A percentile compares a stretch with the other conserved stretches of the same genome.
Conservation (phyloP, 2,888 invertebrate species). For the Emmelina monodactyla region DNA sequence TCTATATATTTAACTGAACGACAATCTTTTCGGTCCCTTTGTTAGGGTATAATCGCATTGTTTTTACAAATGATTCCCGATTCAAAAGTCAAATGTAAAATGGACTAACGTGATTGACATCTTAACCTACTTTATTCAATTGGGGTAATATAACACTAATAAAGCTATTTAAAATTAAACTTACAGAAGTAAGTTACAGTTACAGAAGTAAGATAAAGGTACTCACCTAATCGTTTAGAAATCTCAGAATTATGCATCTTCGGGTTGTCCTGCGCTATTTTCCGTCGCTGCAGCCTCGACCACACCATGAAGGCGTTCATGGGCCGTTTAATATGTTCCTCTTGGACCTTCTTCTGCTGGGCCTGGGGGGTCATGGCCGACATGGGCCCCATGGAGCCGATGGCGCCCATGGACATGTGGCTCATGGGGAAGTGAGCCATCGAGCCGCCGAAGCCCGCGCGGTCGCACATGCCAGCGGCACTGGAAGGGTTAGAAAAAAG, state of each 20-base stretch:
- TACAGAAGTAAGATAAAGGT: too few species aligned
- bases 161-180: too few species aligned
- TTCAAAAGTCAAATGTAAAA: too few species aligned
- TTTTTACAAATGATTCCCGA: too few species aligned
- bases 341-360: conserved; percentile 68
- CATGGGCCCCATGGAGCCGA: conserved; percentile 62
- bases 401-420: conserved; percentile 64
- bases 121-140: too few species aligned
- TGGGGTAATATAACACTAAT: too few species aligned
- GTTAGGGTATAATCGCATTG: too few species aligned
- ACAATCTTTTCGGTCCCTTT: too few species aligned
- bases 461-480: conserved; percentile 79
- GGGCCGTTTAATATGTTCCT: conserved; percentile 93
- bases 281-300: conserved; percentile 90
- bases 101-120: too few species aligned
- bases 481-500: too few species aligned
- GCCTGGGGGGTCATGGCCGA: conserved; percentile 66
- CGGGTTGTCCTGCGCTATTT: conserved; percentile 97
- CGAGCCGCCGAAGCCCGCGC: conserved; percentile 68
- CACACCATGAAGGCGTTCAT: conserved; percentile 99
- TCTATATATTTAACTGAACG: too few species aligned
- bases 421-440: conserved; percentile 67
- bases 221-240: conserved; percentile 88
- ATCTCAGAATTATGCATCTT: conserved; percentile 99
- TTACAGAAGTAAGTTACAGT: too few species aligned